Percentiles rank a stretch among this genome's conserved stretches.
phyloP scores from a whole-genome alignment of 1,140 invertebrate genomes.

The Drosophila lowei region DNA sequence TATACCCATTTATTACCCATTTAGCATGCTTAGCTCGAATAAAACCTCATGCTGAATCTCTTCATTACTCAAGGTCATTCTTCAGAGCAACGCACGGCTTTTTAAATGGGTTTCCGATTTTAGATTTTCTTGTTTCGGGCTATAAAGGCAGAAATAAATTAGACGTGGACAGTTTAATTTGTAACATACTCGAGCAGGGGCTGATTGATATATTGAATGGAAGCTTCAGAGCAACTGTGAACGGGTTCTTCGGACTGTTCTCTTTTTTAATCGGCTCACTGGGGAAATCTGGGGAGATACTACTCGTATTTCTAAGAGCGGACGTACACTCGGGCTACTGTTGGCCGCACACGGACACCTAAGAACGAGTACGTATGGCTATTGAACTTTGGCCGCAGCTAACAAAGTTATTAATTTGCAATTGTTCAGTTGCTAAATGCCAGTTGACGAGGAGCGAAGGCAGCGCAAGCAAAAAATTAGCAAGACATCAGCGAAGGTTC shows the following conservation, averaged over 20 bases:
- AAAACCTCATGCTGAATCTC: slow-evolving; percentile 11
- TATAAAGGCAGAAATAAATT: slow-evolving; percentile 64
- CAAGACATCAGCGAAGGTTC: slow-evolving; percentile 48
- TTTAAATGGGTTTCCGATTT: slow-evolving; percentile 41
- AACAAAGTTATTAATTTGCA: slow-evolving; percentile 70
- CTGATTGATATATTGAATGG: slow-evolving; percentile 56
- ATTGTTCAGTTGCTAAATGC: slow-evolving; percentile 58
- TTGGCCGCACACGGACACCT: slow-evolving; percentile 16
- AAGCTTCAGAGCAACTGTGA: slow-evolving; percentile 32
- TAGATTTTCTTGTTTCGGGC: slow-evolving; percentile 17
- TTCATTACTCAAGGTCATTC: slow-evolving; percentile 57
- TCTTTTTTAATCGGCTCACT: slow-evolving; percentile 38
- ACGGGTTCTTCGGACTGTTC: slow-evolving; percentile 47
- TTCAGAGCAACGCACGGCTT: slow-evolving; percentile 25
- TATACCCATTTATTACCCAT: slow-evolving; percentile 24
- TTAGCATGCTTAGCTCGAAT: slow-evolving; percentile 2
- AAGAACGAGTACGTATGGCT: slow-evolving; percentile 10
- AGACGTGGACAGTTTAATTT: slow-evolving; percentile 45
- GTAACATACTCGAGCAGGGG: slow-evolving; percentile 13
- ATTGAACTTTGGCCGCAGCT: slow-evolving; percentile 55
- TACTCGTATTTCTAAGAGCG: slow-evolving; percentile 1
- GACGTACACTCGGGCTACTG: slow-evolving; percentile 45
- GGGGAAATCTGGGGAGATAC: neutral
- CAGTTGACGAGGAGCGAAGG: slow-evolving; percentile 40
- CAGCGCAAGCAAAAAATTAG: slow-evolving; percentile 49